Evolutionary conservation across 2,113 vertebrate species (phyloP), one percentile per base, ranked within the genome.

Genomic region (Nycticryphes semicollaris): DNA sequence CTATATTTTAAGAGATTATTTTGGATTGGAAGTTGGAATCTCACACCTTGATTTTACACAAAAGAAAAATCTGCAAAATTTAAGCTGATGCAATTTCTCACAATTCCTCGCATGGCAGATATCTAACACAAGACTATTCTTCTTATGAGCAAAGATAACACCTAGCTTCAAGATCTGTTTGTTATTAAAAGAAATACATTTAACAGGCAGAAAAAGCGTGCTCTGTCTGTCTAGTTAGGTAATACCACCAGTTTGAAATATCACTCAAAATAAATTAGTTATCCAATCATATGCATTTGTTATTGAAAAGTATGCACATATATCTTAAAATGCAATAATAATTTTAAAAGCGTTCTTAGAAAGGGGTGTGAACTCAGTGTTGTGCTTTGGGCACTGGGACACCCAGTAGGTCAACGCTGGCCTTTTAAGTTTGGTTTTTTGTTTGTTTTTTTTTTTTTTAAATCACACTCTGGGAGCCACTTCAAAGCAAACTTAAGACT

Each of bases 21-120:
- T 60, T 64, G 14, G 91, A 57, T 2, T 11, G 9, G 12, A 78
- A 77, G 51, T 4, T 1, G 31, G 15, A 88, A 41, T 12, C 23
- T 45, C 16, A 51, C 48, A 39, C 10, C 4, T 2, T 0, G 0
- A 30, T 37, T 82, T 85, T 28, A 54, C 2, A 45, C 3, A 39
- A 22, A 11, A 68, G 18, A 67, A 78, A 78, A 72, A 43, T 0
- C 16, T 10, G 24, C 15, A 73, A 57, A 45, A 43, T 28, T 57
- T 43, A 57, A 62, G 35, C 15, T 66, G 31, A 70, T 45, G 50
- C 37, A 47, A 62, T 33, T 88, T 81, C 63, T 73, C 41, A 37
- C 57, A 53, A 48, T 22, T 39, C 27, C 50, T 53, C 5, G 0
- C 1, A 5, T 1, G 7, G 70, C 48, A 80, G 35, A 90, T 66